Conservation (phyloP, 2,888 invertebrate genomes). For the Pachymerium ferrugineum region DNA sequence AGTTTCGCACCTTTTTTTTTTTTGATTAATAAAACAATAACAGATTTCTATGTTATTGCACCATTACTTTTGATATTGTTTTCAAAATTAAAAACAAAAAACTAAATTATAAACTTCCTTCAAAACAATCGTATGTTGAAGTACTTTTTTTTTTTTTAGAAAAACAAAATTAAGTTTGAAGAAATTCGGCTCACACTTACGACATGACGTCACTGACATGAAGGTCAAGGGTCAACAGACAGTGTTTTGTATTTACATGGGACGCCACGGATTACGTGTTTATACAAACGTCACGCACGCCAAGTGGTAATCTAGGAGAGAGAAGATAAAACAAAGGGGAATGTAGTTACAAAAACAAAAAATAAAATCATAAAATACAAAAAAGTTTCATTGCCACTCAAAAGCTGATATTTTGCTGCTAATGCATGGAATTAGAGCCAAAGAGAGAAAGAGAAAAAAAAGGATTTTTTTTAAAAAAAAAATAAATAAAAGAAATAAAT, state of each 20-base stretch:
- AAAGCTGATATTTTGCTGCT: slow-evolving; percentile 21
- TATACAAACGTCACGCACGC: slow-evolving; percentile 37
- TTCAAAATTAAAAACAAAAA: neutral
- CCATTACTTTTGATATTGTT: neutral
- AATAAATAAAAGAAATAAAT: neutral
- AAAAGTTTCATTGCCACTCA: slow-evolving; percentile 29
- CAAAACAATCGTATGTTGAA: neutral
- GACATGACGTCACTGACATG: slow-evolving; percentile 38
- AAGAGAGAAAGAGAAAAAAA: slow-evolving; percentile 9
- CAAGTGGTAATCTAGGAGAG: slow-evolving; percentile 38
- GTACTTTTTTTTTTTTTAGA: neutral
- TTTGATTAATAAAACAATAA: slow-evolving; percentile 17
- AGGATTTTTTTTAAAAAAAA: neutral
- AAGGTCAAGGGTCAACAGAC: slow-evolving; percentile 38
- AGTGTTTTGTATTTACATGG: slow-evolving; percentile 36
- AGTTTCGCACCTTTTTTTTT: neutral
- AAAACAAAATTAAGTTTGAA: slow-evolving; percentile 32
- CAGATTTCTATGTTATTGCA: slow-evolving; percentile 11
- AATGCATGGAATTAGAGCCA: slow-evolving; percentile 23
- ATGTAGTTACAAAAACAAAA: slow-evolving; percentile 37
- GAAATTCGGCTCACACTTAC: slow-evolving; percentile 38
- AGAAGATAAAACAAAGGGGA: slow-evolving; percentile 38
- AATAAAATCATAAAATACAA: slow-evolving; percentile 32
- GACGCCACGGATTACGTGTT: slow-evolving; percentile 37
- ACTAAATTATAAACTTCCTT: neutral